Evolutionary conservation across 2,113 vertebrate genomes (phyloP).

Genomic region (Erinaceus europaeus): DNA sequence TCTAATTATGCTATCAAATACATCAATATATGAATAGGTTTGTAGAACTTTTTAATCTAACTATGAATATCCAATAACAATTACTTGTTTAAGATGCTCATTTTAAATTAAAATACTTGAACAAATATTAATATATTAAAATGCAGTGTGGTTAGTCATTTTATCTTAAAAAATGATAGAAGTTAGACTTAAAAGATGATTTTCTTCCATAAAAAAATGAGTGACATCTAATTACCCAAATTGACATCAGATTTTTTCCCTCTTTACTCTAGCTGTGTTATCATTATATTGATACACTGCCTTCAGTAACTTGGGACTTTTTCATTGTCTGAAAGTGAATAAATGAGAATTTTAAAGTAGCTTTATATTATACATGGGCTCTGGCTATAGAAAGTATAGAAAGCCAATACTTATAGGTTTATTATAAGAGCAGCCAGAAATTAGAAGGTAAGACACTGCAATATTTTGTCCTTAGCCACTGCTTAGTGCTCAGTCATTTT

Average conservation of each 20-base stretch:
- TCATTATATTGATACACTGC: conserved; percentile 74
- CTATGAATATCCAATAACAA: background rate
- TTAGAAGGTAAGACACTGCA: background rate
- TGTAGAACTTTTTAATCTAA: background rate
- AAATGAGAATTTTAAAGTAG: conserved; percentile 76
- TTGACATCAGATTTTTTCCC: conserved; percentile 66
- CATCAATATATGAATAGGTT: background rate
- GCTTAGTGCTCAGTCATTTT: conserved; percentile 9
- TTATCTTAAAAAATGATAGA: conserved; percentile 23
- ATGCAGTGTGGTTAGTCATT: background rate
- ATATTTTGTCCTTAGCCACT: background rate
- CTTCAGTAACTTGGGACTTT: conserved; percentile 62
- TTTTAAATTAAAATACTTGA: background rate
- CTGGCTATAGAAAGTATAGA: background rate
- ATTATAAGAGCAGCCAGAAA: background rate
- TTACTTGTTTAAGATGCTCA: background rate
- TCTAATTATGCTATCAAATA: background rate
- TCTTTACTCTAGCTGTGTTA: conserved; percentile 62
- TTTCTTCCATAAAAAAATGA: conserved; percentile 51
- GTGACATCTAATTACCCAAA: conserved; percentile 55
- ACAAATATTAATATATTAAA: background rate
- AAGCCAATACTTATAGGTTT: background rate
- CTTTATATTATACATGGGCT: conserved; percentile 36
- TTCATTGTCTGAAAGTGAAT: conserved; percentile 70
- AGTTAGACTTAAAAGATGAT: conserved; percentile 26